These are phyloP conservation scores for Aurelia aurita DNA, from an alignment of 30 jellyfish, hydroid and myxozoan genomes.

Conservation along the genomic window DNA sequence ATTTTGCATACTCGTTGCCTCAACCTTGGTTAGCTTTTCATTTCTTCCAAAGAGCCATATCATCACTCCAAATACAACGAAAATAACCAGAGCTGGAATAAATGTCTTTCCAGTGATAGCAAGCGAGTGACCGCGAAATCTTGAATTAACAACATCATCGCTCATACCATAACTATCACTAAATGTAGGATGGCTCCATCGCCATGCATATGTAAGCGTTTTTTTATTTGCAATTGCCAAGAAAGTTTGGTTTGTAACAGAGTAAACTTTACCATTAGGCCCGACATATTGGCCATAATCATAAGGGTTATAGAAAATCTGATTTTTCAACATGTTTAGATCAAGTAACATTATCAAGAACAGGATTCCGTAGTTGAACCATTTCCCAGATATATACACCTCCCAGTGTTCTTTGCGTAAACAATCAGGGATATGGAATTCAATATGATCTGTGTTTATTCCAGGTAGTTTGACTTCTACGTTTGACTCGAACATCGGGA, in stretches of 20 bases:
- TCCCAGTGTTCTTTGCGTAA: conserved; percentile 81
- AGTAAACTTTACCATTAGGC: conserved; percentile 78
- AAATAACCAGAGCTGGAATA: conserved; percentile 69
- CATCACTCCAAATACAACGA: conserved; percentile 75
- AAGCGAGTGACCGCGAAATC: conserved; percentile 74
- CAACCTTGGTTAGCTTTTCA: conserved; percentile 18
- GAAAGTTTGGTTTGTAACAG: conserved; percentile 64
- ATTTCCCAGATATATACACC: conserved; percentile 88
- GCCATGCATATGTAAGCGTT: conserved; percentile 80
- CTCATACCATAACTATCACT: conserved; percentile 57
- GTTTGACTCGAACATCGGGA: conserved; percentile 81
- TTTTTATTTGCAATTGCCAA: conserved; percentile 72
- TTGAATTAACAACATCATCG: conserved; percentile 75
- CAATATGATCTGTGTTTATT: conserved; percentile 86
- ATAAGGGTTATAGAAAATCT: conserved; percentile 84
- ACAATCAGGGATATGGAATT: conserved; percentile 73
- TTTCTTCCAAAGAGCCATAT: conserved; percentile 87
- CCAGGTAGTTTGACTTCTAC: conserved; percentile 93
- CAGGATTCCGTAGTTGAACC: conserved; percentile 94
- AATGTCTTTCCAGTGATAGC: conserved; percentile 75
- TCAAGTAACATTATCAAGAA: conserved; percentile 87
- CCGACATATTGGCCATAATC: conserved; percentile 94
- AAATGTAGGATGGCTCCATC: conserved; percentile 77
- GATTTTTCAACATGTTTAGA: conserved; percentile 94
- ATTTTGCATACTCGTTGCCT: conserved; percentile 14